phyloP scores from a whole-genome alignment of 2,888 invertebrate species.

The Papilio elwesi region DNA sequence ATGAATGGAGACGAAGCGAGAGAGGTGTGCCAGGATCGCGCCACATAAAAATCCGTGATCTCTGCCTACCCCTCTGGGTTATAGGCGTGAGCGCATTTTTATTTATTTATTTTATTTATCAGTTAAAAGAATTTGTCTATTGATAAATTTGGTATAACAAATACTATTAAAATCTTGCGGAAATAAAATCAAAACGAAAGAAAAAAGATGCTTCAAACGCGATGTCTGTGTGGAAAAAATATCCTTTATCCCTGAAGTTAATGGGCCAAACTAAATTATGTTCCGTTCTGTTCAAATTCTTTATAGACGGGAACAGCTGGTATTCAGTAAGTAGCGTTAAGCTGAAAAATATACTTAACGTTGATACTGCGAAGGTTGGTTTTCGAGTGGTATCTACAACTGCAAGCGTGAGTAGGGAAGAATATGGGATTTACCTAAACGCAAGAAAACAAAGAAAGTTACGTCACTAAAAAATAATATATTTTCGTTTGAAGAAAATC shows the following conservation, averaged over 20 bases:
- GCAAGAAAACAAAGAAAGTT: neutral
- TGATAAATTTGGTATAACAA: constrained; percentile 7
- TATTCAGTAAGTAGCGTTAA: constrained; percentile 8
- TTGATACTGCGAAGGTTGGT: neutral
- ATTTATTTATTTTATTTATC: too few relatives aligned
- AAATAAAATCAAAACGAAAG: constrained; percentile 21
- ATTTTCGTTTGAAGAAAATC: too few relatives aligned
- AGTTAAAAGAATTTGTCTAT: neutral
- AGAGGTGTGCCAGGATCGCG: too few relatives aligned
- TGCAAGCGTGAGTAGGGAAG: neutral
- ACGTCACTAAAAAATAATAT: too few relatives aligned
- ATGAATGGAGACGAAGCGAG: too few relatives aligned
- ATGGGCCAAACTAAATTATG: constrained; percentile 34
- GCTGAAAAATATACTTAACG: constrained; percentile 3
- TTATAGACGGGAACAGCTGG: constrained; percentile 30
- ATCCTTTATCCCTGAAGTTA: constrained; percentile 35
- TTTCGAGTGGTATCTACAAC: neutral
- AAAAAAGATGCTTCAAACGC: constrained; percentile 21
- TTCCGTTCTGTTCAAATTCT: constrained; percentile 34
- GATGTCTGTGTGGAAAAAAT: constrained; percentile 31
- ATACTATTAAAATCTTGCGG: constrained; percentile 25
- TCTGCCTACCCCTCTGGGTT: too few relatives aligned
- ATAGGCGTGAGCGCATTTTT: too few relatives aligned
- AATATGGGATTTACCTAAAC: neutral
- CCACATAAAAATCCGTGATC: too few relatives aligned